Evolutionary conservation across 1,140 invertebrate genomes (phyloP).

Genomic region (Drosophila tropicalis): DNA sequence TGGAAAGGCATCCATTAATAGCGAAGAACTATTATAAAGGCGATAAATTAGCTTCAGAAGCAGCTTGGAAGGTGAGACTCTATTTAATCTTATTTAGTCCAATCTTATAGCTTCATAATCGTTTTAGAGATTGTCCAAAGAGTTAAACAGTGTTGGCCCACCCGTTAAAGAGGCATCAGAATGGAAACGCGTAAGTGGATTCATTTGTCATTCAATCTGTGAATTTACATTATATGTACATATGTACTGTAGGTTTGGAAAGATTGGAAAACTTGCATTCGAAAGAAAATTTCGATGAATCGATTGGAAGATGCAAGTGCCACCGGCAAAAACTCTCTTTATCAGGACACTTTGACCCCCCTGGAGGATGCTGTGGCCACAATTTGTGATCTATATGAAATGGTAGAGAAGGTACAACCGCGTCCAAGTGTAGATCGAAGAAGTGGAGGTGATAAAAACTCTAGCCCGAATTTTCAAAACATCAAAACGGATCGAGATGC

Average conservation of each 20-base stretch:
- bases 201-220: no score
- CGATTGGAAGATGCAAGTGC: slow-evolving; percentile 55
- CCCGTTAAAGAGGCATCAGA: slow-evolving; percentile 58
- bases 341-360: slow-evolving; percentile 64
- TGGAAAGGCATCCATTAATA: slow-evolving; percentile 66
- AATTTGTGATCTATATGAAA: slow-evolving; percentile 62
- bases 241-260: slow-evolving; percentile 58
- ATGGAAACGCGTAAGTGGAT: slow-evolving; percentile 54
- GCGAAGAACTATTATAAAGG: slow-evolving; percentile 68
- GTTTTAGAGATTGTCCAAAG: slow-evolving; percentile 49
- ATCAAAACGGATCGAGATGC: slow-evolving; percentile 57
- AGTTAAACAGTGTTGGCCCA: slow-evolving; percentile 62
- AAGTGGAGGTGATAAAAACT: slow-evolving; percentile 8
- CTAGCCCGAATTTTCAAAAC: slow-evolving; percentile 24
- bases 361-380: slow-evolving; percentile 64
- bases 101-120: background rate
- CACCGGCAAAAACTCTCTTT: slow-evolving; percentile 54
- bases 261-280: slow-evolving; percentile 69
- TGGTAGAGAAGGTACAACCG: slow-evolving; percentile 53
- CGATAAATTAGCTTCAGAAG: slow-evolving; percentile 63
- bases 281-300: slow-evolving; percentile 64
- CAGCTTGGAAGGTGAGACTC: slow-evolving; percentile 49
- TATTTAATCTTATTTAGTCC: background rate
- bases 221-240: background rate
- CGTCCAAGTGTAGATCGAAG: slow-evolving; percentile 32